Evolutionary conservation across 1,140 invertebrate genomes (phyloP), one percentile per base, ranked within the genome.

Genomic region (Spodoptera litura): DNA sequence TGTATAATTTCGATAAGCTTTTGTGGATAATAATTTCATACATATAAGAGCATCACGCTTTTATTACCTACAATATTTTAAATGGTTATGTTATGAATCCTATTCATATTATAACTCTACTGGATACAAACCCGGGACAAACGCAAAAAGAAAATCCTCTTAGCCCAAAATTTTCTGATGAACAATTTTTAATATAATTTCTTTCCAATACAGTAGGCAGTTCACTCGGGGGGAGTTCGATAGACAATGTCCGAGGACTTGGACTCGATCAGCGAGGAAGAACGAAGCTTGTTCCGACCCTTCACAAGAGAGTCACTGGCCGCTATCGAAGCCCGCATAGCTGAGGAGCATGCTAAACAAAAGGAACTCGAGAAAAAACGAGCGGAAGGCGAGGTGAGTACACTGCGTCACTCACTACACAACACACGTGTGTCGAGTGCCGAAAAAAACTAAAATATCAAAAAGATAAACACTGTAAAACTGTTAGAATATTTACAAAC

Each of bases 271-370:
- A 97, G 97, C 96, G 97, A 97, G 97, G 97, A 98, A 97, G 97
- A 98, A 97, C 97, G 96, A 96, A 97, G 97, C 96, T 96, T 98
- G 96, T 99, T 99, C 97, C 97, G 97, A 97, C 98, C 98, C 96
- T 99, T 99, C 96, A 99, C 98, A 94, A 96, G 98, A 95, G 98
- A 99, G 96, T 99, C 98, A 95, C 96, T 99, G 95, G 97, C 97
- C 95, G 97, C 96, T 95, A 99, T 99, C 95, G 97, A 99, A 96
- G 96, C 97, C 95, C 97, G 98, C 89, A 99, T 99, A 95, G 97
- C 97, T 90, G 98, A 98, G 95, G 98, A 99, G 96, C 96, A 98
- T 96, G 98, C 97, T 95, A 98, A 98, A 96, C 98, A 98, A 96
- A 97, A 98, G 95, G 98, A 99, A 96, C 96, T 98, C 95, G 97